Conservation (phyloP, 2,888 invertebrate species). For the Bruchidius siliquastri region DNA sequence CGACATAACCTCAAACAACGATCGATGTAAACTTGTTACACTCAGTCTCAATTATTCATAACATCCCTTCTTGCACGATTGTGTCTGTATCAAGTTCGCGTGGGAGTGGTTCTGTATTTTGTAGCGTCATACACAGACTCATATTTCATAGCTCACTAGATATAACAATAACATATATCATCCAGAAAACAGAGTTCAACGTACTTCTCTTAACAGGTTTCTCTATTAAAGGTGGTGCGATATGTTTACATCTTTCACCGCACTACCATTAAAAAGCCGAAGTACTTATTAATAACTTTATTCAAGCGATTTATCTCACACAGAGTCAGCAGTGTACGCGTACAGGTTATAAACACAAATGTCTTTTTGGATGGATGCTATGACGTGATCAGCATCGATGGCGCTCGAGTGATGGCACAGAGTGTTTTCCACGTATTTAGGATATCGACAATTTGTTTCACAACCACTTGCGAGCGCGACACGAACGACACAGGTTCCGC, state of each 20-base stretch:
- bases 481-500: constrained; percentile 33
- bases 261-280: background rate
- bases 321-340: constrained; percentile 5
- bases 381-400: background rate
- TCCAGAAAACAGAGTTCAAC: constrained; percentile 32
- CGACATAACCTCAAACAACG: background rate
- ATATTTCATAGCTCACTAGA: background rate
- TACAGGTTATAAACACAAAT: constrained; percentile 24
- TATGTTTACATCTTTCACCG: constrained; percentile 3
- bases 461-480: constrained; percentile 26
- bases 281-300: constrained; percentile 8
- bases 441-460: constrained; percentile 22
- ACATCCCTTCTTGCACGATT: background rate
- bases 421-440: background rate
- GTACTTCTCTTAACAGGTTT: constrained; percentile 42
- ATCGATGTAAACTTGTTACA: background rate
- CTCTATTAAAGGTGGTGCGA: constrained; percentile 20
- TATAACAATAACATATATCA: background rate
- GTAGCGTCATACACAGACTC: background rate
- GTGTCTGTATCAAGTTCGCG: background rate
- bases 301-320: constrained; percentile 10
- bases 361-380: constrained; percentile 9
- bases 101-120: background rate
- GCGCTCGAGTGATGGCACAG: background rate
- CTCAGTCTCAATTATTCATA: background rate